These are phyloP conservation scores for Hirudinaria manillensis DNA, from an alignment of 2,888 invertebrate species.

Conservation along the genomic window DNA sequence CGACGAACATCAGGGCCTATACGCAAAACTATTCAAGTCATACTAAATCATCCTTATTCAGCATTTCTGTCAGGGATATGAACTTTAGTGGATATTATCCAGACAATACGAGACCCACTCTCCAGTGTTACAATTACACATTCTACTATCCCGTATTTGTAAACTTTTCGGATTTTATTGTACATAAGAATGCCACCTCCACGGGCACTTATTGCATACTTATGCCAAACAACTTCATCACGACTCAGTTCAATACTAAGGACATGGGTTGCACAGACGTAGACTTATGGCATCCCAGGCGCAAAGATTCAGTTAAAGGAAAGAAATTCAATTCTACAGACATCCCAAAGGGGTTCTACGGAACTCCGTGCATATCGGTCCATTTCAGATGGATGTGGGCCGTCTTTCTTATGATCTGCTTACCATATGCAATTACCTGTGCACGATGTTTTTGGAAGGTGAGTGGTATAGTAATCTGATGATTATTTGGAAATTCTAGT, in stretches of 20 bases:
- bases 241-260: background rate
- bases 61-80: background rate
- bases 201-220: background rate
- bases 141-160: background rate
- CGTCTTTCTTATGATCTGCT: constrained; percentile 19
- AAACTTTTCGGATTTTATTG: background rate
- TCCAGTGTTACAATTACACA: constrained; percentile 7
- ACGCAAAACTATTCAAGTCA: no score
- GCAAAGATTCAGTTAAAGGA: background rate
- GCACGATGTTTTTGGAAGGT: constrained; percentile 13
- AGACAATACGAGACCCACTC: background rate
- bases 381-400: constrained; percentile 23
- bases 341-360: background rate
- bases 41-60: background rate
- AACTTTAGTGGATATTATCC: background rate
- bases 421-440: background rate
- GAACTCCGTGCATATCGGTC: constrained; percentile 6
- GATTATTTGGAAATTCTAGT: background rate
- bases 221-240: background rate
- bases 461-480: background rate
- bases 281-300: background rate
- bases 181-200: background rate
- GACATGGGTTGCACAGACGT: background rate
- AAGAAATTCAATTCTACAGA: background rate
- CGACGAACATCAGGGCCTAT: constrained; percentile 12